Conservation (phyloP, 2,113 vertebrate genomes). For the Burhinus oedicnemus region DNA sequence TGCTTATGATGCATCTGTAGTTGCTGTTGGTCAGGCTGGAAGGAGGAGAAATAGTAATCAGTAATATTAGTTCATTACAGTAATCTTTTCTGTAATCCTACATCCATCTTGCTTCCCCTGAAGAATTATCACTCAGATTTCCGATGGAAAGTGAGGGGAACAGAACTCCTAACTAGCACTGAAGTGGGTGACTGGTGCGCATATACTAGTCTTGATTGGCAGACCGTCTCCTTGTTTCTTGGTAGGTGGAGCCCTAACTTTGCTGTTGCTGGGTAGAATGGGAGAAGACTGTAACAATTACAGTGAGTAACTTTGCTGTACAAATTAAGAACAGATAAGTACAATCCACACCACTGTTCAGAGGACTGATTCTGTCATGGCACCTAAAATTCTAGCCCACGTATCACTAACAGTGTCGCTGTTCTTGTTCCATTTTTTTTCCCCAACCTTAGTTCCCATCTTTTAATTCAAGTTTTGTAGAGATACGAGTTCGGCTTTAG, state of each 20-base stretch:
- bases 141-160: background rate
- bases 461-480: background rate
- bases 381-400: background rate
- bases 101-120: too few species aligned
- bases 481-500: background rate
- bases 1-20: too few species aligned
- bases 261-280: background rate
- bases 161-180: background rate
- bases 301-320: background rate
- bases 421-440: background rate
- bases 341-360: background rate
- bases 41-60: too few species aligned
- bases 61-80: too few species aligned
- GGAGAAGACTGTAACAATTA: background rate
- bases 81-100: too few species aligned
- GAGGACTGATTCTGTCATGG: background rate
- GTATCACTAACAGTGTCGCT: background rate
- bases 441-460: background rate
- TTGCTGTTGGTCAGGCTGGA: too few species aligned
- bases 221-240: background rate
- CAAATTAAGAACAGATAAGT: background rate
- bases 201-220: background rate
- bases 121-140: background rate
- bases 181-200: background rate
- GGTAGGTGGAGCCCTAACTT: constrained; percentile 49